Base-by-base conservation (phyloP, 2,888 invertebrate genomes). In the Ceratothoa steindachneri region DNA sequence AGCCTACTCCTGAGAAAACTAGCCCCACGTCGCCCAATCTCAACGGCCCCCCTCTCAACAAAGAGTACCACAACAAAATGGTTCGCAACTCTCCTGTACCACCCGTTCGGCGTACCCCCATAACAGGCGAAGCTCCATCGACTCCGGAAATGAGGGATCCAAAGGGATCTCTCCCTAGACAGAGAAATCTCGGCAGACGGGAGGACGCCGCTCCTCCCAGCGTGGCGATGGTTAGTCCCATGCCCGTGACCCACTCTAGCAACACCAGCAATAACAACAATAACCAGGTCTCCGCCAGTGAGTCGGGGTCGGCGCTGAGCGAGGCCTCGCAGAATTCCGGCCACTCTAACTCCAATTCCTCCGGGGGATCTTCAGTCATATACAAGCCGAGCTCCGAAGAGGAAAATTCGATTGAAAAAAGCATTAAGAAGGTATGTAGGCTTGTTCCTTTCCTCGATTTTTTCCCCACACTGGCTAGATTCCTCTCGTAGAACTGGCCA, bases 191-290 rank as follows among this genome's bases (percentile, higher is more conserved):
- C 52, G 80, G 77, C 31, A 52, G 80, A 30, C 66, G 80, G 12
- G 77, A 75, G 60, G 74, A 72, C 19, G 31, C 67, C n/a, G 68
- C 69, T 12, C 80, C 80, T 60, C 81, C 82, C 30, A 82, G 82
- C 67, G 83, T 85, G 31, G 85, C 89, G 84, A 88, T 91, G 82
- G 91, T 92, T 64, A 91, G 91, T 24, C 92, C 92, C 1, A 92
- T 92, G 89, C 90, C 90, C 80, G 66, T 66, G n/a, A 29, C 41
- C n/a, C 41, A 66, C 4, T 1, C 9, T 22, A 67, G 29, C 22
- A 70, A 70, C 27, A 30, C 19, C 12, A 69, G 28, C 52, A 30
- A 22, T 70, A 82, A 81, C 69, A 55, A 78, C 30, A 73, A 71
- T 9, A 51, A 77, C 67, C 70, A 71, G 30, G 75, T 85, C 83